Percentiles rank a stretch among this genome's conserved stretches.
These are phyloP conservation scores for Meghimatium bilineatum DNA, from an alignment of 2,888 invertebrate species.

Conservation along the genomic window DNA sequence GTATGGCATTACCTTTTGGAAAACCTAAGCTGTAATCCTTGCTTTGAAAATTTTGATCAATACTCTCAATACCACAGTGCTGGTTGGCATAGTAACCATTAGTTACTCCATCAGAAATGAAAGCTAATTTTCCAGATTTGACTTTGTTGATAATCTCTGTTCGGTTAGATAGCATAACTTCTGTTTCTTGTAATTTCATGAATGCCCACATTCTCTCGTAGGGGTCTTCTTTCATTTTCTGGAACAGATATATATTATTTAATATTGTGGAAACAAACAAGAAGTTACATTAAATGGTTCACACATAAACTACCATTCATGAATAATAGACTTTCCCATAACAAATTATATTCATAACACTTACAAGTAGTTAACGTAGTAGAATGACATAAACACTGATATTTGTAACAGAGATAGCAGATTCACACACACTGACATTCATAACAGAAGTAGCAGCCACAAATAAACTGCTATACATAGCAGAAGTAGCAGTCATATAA, in stretches of 20 bases:
- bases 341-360: too few relatives aligned
- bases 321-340: too few relatives aligned
- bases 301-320: too few relatives aligned
- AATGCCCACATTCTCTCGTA: conserved; percentile 71
- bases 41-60: conserved; percentile 65
- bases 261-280: not conserved
- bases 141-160: conserved; percentile 58
- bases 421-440: too few relatives aligned
- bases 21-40: conserved; percentile 69
- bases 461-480: too few relatives aligned
- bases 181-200: conserved; percentile 63
- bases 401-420: too few relatives aligned
- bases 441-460: too few relatives aligned
- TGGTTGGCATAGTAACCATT: conserved; percentile 66
- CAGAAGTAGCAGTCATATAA: too few relatives aligned
- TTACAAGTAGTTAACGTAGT: too few relatives aligned
- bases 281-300: too few relatives aligned
- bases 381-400: too few relatives aligned
- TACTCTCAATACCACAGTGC: conserved; percentile 66
- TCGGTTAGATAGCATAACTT: conserved; percentile 55
- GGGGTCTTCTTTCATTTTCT: conserved; percentile 58
- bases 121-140: conserved; percentile 56
- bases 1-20: conserved; percentile 57
- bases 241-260: not conserved
- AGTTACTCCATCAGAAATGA: conserved; percentile 65